Evolutionary conservation across 2,113 vertebrate genomes (phyloP).

Genomic region (Fukomys damarensis): DNA sequence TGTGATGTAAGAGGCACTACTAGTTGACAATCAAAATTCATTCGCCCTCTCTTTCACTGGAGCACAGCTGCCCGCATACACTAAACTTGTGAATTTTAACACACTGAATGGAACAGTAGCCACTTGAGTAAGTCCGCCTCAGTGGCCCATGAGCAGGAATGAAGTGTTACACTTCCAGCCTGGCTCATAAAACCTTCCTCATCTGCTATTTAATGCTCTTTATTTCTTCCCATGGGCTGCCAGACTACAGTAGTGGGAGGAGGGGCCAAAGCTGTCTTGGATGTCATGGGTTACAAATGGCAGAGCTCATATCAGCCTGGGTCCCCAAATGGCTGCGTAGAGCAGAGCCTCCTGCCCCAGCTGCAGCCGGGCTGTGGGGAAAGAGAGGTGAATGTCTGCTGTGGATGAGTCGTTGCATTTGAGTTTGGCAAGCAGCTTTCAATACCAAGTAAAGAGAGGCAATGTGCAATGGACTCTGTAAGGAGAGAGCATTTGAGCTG

Average conservation of each 20-base stretch:
- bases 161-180: neutral
- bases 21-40: neutral
- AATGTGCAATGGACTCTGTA: neutral
- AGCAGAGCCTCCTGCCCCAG: neutral
- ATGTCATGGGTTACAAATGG: neutral
- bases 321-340: neutral
- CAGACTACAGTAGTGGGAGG: neutral
- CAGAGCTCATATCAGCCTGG: neutral
- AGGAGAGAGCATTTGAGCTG: neutral
- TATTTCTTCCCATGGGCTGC: neutral
- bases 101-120: neutral
- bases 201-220: neutral
- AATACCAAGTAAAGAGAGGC: neutral
- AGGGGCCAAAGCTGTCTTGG: neutral
- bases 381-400: neutral
- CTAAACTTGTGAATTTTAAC: conserved; percentile 11
- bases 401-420: neutral
- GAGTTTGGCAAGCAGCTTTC: neutral
- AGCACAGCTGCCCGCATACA: neutral
- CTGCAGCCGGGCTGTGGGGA: neutral
- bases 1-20: neutral
- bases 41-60: neutral
- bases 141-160: neutral
- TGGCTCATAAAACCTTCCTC: neutral
- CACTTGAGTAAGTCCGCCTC: neutral